Evolutionary conservation across 2,113 vertebrate species (phyloP).

Genomic region (Cygnus atratus): DNA sequence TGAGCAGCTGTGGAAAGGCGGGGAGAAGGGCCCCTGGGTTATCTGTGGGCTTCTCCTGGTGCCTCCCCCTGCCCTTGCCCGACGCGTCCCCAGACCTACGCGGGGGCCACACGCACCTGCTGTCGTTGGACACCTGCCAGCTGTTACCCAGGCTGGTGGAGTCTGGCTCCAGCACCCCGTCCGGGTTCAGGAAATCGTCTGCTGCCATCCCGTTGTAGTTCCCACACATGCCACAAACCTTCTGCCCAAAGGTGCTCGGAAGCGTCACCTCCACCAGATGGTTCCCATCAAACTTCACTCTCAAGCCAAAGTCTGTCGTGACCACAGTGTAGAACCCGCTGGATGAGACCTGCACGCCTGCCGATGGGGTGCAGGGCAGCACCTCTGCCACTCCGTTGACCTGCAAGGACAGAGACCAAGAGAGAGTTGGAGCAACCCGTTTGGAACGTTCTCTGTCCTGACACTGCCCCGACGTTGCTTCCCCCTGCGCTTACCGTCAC

Average conservation of each 20-base stretch:
- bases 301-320: slow-evolving; percentile 61
- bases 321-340: slow-evolving; percentile 57
- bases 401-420: neutral
- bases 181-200: slow-evolving; percentile 70
- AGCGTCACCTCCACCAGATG: slow-evolving; percentile 64
- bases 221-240: slow-evolving; percentile 73
- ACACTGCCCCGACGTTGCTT: neutral
- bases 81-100: neutral
- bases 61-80: neutral
- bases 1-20: slow-evolving; percentile 42
- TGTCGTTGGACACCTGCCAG: slow-evolving; percentile 67
- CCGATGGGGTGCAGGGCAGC: slow-evolving; percentile 13
- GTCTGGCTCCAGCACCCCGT: slow-evolving; percentile 53
- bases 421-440: neutral
- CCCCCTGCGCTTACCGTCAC: slow-evolving; percentile 31
- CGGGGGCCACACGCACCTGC: slow-evolving; percentile 3
- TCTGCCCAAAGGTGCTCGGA: slow-evolving; percentile 17
- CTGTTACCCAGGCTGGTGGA: slow-evolving; percentile 72
- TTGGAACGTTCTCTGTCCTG: neutral
- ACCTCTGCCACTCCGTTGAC: slow-evolving; percentile 54
- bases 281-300: slow-evolving; percentile 66
- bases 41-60: neutral
- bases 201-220: slow-evolving; percentile 63
- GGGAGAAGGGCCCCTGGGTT: neutral
- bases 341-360: slow-evolving; percentile 5